Evolutionary conservation across 1,140 invertebrate species (phyloP), one percentile per base, ranked within the genome.

Genomic region (Pectinophora gossypiella): DNA sequence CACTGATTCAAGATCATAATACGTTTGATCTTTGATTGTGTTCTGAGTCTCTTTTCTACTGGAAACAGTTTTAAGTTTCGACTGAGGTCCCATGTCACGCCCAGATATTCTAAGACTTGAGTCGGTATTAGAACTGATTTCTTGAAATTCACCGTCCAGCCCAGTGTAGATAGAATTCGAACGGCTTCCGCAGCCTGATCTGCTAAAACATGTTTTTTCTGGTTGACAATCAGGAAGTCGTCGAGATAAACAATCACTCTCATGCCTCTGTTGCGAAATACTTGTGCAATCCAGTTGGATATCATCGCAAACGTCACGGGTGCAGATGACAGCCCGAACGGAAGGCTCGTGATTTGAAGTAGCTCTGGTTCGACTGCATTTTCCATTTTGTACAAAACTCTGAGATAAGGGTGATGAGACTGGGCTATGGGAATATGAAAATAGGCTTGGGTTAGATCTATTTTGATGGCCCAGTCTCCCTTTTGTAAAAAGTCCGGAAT

Each of bases 281-380:
- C 43, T 19, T 57, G 54, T 22, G 61, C 61, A 20, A 63, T 48
- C 62, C 59, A 65, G 40, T 65, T 65, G 15, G 50, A 51, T 20
- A 64, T 16, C 7, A 21, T 32, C 19, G 57, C 46, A 44, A 64
- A 62, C 5, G 44, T 15, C 13, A 38, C 36, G 36, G 13, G 36
- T 38, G 36, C 36, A 4, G 36, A 15, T 7, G 36, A 38, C 4
- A 61, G 56, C 10, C 58, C 46, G 50, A 64, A 64, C 15, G 62
- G 54, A 19, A 64, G 38, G 19, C 54, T 32, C 9, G 54, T 63
- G 54, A 61, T 50, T 19, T 19, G 42, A 18, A 44, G 19, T 6
- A 44, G 42, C 35, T 57, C 47, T n/a, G 45, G 32, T n/a, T 54
- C 19, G 4, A 6, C n/a, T n/a, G 19, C 19, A 2, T 18, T 19